Evolutionary conservation across 2,113 vertebrate species (phyloP), one percentile per base, ranked within the genome.

Genomic region (Malaclemys terrapin): DNA sequence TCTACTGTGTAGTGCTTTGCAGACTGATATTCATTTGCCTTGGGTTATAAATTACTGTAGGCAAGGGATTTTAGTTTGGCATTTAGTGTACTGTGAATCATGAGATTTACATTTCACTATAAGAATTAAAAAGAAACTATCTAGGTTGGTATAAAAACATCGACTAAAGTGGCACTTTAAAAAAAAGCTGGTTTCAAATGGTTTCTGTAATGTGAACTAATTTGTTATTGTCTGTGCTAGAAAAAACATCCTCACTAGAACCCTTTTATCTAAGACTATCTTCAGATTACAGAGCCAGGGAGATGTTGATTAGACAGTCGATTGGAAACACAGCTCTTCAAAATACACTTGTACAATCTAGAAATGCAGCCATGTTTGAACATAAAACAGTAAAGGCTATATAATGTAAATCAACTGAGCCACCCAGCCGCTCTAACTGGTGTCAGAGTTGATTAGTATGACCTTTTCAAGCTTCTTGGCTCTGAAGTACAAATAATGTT

Each of bases 11-110:
- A 2, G 27, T 76, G 7, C 0, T 2, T 20, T 25, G 45, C 35
- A 27, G 13, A 42, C 6, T 0, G 2, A 10, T 0, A 54, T 0
- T 7, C 0, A 0, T 57, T 79, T 6, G 6, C 47, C 3, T 1
- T 76, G 31, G 8, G 59, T 22, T 9, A 10, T 2, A 57, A 20
- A 29, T 10, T 17, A 47, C 0, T 8, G 45, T 50, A 47, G 4
- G 13, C 12, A 6, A 78, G 50, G 29, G 24, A 31, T 5, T 56
- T 27, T 20, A 0, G 42, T 45, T 78, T 78, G 42, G 12, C 75
- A 78, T 29, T 45, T 47, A 78, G 38, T 27, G 24, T 47, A 47
- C 19, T 1, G 22, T 1, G 0, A 8, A 59, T 22, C 0, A 1
- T 0, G 5, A 50, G 27, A 1, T 27, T 24, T 13, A 19, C 2